Conservation (phyloP, 1,140 invertebrate species). For the Macrostomum lignano region DNA sequence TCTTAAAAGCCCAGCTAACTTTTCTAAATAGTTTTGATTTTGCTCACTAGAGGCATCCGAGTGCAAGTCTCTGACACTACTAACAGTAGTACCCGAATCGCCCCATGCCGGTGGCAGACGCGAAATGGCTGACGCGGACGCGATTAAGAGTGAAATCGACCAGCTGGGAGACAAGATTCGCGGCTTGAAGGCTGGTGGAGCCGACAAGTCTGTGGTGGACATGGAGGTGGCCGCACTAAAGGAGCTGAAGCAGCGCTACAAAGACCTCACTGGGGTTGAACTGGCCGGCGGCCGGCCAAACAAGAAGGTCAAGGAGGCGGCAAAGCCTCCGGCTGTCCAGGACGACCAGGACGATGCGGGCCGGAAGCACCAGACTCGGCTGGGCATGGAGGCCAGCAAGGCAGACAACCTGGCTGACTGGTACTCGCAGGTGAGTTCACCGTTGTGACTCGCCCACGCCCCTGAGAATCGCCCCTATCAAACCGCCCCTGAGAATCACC, state of each 20-base stretch:
- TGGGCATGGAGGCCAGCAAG: conserved; percentile 72
- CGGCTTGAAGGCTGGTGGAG: conserved; percentile 22
- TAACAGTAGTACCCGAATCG: no score
- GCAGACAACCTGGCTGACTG: conserved; percentile 74
- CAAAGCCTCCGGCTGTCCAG: no score
- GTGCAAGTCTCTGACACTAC: no score
- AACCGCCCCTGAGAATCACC: no score
- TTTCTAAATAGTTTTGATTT: no score
- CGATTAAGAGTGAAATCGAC: conserved; percentile 24
- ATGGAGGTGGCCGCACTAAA: conserved; percentile 43
- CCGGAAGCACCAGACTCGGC: conserved; percentile 38
- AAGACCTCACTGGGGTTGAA: conserved; percentile 35
- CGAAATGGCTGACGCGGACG: conserved; percentile 9
- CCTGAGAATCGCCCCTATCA: no score
- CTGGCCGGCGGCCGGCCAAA: conserved; percentile 10
- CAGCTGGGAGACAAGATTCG: conserved; percentile 30
- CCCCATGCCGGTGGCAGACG: no score
- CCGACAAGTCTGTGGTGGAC: conserved; percentile 32
- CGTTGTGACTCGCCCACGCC: no score
- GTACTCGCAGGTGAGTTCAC: conserved; percentile 86
- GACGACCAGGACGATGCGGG: no score
- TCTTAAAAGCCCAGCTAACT: no score
- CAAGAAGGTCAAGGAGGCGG: conserved; percentile 11
- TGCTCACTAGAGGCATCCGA: no score
- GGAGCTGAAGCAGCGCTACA: conserved; percentile 47